These are phyloP conservation scores for Oncorhynchus masou DNA, from an alignment of 2,113 vertebrate genomes.

Conservation along the genomic window DNA sequence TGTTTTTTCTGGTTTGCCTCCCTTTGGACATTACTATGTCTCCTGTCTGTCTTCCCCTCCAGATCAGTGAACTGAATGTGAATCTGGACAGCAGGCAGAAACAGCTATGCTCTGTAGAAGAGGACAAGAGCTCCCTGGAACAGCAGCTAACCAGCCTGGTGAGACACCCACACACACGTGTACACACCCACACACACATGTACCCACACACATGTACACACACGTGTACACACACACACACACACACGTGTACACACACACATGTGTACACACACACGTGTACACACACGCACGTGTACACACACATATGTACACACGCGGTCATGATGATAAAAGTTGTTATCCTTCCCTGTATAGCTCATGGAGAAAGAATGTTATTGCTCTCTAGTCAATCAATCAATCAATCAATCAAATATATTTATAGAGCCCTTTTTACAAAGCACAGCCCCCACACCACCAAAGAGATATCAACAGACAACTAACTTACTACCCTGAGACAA, in stretches of 20 bases:
- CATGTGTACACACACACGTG: not conserved
- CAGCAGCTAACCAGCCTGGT: conserved; percentile 84
- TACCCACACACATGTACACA: not conserved
- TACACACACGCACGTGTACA: conserved; percentile 2
- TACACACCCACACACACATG: conserved; percentile 23
- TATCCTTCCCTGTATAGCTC: conserved; percentile 39
- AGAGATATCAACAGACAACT: too few species aligned
- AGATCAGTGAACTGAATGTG: conserved; percentile 84
- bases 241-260: not conserved
- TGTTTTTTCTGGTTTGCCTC: too few species aligned
- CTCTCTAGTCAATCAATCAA: too few species aligned
- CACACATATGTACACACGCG: not conserved
- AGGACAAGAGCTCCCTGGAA: conserved; percentile 81
- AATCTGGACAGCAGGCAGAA: conserved; percentile 85
- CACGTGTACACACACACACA: not conserved
- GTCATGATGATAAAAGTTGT: conserved; percentile 20
- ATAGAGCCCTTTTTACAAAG: too few species aligned
- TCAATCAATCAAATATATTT: too few species aligned
- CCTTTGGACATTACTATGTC: not conserved
- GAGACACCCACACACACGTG: conserved; percentile 56
- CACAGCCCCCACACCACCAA: too few species aligned
- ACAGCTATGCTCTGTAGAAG: conserved; percentile 75
- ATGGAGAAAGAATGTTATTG: conserved; percentile 48
- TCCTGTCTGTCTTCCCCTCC: conserved; percentile 20
- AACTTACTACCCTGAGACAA: too few species aligned